These are phyloP conservation scores for Palaemon carinicauda DNA, from an alignment of 1,140 invertebrate species.

Conservation along the genomic window DNA sequence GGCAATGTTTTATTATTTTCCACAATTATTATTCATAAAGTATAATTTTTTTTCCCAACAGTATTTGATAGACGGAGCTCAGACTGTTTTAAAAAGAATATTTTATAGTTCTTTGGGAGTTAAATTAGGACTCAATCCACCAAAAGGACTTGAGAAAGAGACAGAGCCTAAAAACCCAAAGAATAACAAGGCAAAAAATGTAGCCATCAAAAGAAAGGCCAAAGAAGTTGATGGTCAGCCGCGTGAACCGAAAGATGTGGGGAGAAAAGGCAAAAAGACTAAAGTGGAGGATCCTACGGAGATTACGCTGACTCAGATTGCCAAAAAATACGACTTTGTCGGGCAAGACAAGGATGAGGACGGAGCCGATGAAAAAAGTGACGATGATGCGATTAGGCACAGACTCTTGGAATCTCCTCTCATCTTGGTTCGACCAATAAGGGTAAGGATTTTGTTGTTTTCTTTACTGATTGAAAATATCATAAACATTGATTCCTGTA, in stretches of 20 bases:
- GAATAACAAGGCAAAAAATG: not conserved
- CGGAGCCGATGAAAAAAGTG: constrained; percentile 45
- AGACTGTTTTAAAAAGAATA: constrained; percentile 67
- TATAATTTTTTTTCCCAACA: not conserved
- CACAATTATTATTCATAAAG: not conserved
- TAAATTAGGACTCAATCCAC: constrained; percentile 55
- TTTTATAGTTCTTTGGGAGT: constrained; percentile 64
- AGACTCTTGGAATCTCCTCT: constrained; percentile 62
- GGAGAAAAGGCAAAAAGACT: constrained; percentile 31
- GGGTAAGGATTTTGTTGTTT: constrained; percentile 25
- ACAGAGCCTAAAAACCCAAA: not conserved
- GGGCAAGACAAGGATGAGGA: constrained; percentile 52
- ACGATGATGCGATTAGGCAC: constrained; percentile 41
- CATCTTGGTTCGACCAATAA: constrained; percentile 62
- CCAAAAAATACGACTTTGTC: constrained; percentile 60
- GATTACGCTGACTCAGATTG: constrained; percentile 61
- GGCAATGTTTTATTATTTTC: too few species aligned
- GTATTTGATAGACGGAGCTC: constrained; percentile 66
- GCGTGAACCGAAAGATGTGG: constrained; percentile 7
- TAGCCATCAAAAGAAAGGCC: not conserved
- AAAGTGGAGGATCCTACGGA: constrained; percentile 64
- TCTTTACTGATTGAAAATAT: not conserved
- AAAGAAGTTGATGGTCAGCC: not conserved
- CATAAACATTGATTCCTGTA: not conserved
- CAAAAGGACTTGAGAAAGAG: constrained; percentile 22